Evolutionary conservation across 2,797 vertebrate genomes (phyloP), one percentile per base, ranked within the genome.

Genomic region (Adelosebastes latens): DNA sequence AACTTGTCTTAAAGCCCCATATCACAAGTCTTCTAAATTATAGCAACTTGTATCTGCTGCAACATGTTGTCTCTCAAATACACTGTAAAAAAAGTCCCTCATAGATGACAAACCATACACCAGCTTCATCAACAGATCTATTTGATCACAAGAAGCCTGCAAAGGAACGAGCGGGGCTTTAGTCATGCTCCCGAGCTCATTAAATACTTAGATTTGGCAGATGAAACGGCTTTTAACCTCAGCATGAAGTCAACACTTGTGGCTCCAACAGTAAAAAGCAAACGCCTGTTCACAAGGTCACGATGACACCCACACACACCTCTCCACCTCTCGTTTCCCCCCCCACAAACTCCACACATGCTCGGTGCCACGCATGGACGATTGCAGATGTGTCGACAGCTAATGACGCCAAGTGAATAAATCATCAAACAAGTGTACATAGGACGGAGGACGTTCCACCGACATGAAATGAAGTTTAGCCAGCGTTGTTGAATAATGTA

Each of bases 361-460:
- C 25, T 18, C 3, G 29, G 22, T 59, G 70, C 59, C 39, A 52
- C 14, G 66, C 75, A 67, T 76, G 78, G 69, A 63, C 16, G 10
- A 36, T 12, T 67, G 52, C 67, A 80, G 72, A 90, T 80, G 63
- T 80, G 81, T 80, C 22, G 12, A 34, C 66, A 59, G 46, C 79
- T 72, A 87, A 81, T 79, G 72, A 71, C 69, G 13, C 59, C 34
- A 1, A 64, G 73, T 90, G 85, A 91, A 87, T 87, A 79, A 92
- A 90, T 88, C 82, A 92, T 89, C 85, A 84, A 79, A 89, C 81
- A 80, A 85, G 67, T 72, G 82, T 82, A 77, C 76, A 61, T 14
- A 60, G 71, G 67, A 75, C 10, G 6, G 56, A 82, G 52, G 67
- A 74, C 39, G 64, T 63, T 79, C 74, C 53, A 10, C 74, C 6